Percentiles rank a stretch among this genome's conserved stretches.
phyloP scores from a whole-genome alignment of 2,113 vertebrate species.

The Spizaetus ornatus region DNA sequence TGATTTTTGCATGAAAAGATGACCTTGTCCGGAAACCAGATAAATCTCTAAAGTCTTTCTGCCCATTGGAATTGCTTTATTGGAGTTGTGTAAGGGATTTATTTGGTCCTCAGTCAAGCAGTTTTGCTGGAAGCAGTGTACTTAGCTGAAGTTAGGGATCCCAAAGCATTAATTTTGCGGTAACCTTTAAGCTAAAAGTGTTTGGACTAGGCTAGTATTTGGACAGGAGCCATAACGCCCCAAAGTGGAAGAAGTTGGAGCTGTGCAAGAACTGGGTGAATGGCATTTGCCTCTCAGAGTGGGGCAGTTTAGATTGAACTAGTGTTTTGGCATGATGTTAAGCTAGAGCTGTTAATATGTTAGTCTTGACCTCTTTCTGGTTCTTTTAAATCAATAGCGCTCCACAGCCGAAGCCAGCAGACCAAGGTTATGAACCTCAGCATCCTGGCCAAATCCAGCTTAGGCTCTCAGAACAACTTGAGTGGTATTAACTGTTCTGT shows the following conservation, averaged over 20 bases:
- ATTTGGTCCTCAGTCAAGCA: not conserved
- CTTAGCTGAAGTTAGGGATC: not conserved
- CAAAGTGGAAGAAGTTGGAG: not conserved
- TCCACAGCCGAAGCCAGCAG: not conserved
- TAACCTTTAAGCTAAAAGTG: not conserved
- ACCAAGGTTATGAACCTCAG: not conserved
- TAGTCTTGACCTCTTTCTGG: not conserved
- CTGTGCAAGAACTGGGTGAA: not conserved
- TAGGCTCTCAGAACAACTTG: not conserved
- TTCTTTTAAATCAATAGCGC: not conserved
- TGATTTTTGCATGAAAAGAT: constrained; percentile 54
- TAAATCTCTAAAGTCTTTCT: not conserved
- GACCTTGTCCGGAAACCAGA: constrained; percentile 37
- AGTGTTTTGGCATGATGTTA: not conserved
- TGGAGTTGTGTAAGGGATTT: not conserved
- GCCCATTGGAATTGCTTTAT: not conserved
- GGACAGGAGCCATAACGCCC: not conserved
- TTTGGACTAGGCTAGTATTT: not conserved
- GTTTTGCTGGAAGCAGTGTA: not conserved
- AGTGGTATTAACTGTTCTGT: not conserved
- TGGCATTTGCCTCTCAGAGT: not conserved
- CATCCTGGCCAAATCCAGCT: not conserved
- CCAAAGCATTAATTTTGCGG: not conserved
- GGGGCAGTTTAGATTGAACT: not conserved
- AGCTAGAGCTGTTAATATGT: not conserved